Percentiles rank a stretch among this genome's conserved stretches.
phyloP scores from a whole-genome alignment of 1,140 invertebrate species.

The Cotesia glomerata region DNA sequence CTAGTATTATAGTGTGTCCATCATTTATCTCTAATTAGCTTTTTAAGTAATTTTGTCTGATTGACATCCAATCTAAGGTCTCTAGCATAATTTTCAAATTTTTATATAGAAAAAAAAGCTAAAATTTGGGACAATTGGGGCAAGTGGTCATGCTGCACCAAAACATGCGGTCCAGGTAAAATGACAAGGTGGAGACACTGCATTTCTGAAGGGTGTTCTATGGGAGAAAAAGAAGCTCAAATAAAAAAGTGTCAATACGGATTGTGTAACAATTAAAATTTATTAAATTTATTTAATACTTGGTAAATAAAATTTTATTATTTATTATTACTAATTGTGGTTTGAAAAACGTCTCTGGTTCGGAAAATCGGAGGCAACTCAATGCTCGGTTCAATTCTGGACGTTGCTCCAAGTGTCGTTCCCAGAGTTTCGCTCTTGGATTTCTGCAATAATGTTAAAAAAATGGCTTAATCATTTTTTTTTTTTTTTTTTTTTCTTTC shows the following conservation, averaged over 20 bases:
- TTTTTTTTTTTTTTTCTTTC: too few species aligned
- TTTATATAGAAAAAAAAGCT: background rate
- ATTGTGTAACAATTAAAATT: slow-evolving; percentile 36
- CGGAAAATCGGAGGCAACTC: slow-evolving; percentile 4
- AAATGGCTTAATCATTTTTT: background rate
- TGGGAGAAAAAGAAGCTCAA: slow-evolving; percentile 57
- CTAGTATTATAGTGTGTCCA: too few species aligned
- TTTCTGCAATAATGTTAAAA: slow-evolving; percentile 36
- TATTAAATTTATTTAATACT: background rate
- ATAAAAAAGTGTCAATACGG: slow-evolving; percentile 53
- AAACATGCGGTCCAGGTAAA: slow-evolving; percentile 53
- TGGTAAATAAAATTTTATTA: background rate
- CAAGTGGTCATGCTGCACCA: slow-evolving; percentile 56
- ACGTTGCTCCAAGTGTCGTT: background rate
- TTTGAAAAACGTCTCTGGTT: background rate
- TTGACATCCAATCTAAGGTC: too few species aligned
- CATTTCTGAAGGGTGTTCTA: slow-evolving; percentile 46
- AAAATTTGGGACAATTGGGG: slow-evolving; percentile 57
- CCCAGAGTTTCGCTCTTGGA: slow-evolving; percentile 35
- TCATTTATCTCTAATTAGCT: too few species aligned
- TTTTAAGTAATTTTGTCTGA: too few species aligned
- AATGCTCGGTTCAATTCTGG: background rate
- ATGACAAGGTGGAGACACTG: slow-evolving; percentile 57
- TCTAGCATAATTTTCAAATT: too few species aligned
- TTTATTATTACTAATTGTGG: background rate